phyloP scores from a whole-genome alignment of 2,113 vertebrate genomes.

The Empidonax alnorum region DNA sequence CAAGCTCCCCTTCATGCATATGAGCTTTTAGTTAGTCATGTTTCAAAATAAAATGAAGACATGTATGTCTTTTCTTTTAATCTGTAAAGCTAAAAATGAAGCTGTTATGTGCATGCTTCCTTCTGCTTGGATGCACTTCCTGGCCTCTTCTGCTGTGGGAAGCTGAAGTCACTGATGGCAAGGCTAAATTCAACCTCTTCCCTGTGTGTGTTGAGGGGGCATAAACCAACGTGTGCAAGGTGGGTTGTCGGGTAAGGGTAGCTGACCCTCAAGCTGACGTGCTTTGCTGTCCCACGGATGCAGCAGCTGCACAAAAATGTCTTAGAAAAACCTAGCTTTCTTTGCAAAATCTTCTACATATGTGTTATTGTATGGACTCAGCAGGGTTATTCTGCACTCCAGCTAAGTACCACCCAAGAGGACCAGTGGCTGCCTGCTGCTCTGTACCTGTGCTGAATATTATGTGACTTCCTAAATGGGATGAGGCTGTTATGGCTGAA shows the following conservation, averaged over 20 bases:
- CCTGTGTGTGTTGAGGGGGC: background rate
- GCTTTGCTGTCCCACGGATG: background rate
- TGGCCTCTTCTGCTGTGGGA: background rate
- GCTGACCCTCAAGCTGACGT: background rate
- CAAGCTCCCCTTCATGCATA: background rate
- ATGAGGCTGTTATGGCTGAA: conserved; percentile 31
- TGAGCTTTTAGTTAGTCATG: conserved; percentile 6
- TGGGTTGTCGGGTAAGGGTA: background rate
- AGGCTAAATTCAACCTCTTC: background rate
- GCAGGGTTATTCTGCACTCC: background rate
- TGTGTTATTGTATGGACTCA: background rate
- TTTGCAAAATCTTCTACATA: background rate
- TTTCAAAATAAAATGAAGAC: conserved; percentile 16
- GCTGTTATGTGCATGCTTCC: background rate
- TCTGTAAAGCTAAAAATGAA: conserved; percentile 16
- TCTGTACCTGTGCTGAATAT: conserved; percentile 12
- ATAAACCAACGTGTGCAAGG: background rate
- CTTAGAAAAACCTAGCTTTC: background rate
- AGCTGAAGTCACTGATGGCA: background rate
- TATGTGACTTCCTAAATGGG: conserved; percentile 25
- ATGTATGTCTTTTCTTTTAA: background rate
- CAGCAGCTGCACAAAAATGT: background rate
- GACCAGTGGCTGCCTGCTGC: background rate
- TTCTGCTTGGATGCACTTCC: background rate
- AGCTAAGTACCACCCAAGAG: background rate